Evolutionary conservation across 2,113 vertebrate genomes (phyloP), one percentile per base, ranked within the genome.

Genomic region (Sylvilagus bachmani): DNA sequence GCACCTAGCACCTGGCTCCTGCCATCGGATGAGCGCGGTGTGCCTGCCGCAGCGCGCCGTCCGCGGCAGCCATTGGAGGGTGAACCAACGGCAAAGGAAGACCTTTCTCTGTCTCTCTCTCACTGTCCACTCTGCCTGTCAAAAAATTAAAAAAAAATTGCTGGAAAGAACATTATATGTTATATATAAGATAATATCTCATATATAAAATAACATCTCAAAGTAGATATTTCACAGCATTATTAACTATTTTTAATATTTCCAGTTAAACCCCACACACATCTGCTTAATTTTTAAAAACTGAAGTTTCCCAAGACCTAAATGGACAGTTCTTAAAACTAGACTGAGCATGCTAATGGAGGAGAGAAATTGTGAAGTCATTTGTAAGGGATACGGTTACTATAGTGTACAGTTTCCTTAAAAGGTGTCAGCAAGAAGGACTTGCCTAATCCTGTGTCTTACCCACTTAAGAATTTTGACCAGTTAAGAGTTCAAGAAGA

Each of bases 211-310:
- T 92, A 61, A 82, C n/a, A 87, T 93, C 74, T 21, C 69, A 53
- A 77, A 88, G 44, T 66, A 86, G 70, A 25, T 73, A 78, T 55
- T 89, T 95, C 51, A 67, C 22, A 75, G 66, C 64, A 51, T 31
- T 92, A 29, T 36, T 84, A 25, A 13, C 92, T 89, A 79, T 85
- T 90, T 94, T 93, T 81, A 51, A 49, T 58, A 49, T 22, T 21
- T 73, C 10, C 33, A 29, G n/a, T 80, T 81, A 95, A 92, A 29
- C 24, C 3, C 44, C 44, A 44, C 69, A 75, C 58, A 81, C 16
- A 83, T 89, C 14, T 89, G 44, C 44, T 92, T 93, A 71, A 83
- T 93, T 79, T 80, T 90, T 89, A 79, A 3, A 79, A 83, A 70
- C 33, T 33, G 13, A 95, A 90, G 6, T 29, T 75, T 2, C 44